Base-by-base conservation (phyloP, 1,140 invertebrate genomes). In the Sweltsa coloradensis region DNA sequence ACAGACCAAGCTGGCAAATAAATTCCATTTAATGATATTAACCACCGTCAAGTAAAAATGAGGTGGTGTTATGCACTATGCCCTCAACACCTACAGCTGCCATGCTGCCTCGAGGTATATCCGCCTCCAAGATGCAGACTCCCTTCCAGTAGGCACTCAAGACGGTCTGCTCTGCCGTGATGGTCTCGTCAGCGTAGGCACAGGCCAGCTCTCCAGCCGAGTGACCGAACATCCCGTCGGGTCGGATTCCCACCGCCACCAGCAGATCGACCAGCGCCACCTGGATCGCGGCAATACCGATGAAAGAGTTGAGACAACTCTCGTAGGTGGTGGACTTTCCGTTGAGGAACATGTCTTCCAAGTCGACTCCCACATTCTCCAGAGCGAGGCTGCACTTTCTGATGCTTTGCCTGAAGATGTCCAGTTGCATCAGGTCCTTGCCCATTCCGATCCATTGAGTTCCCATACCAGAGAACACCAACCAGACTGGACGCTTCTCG, bases 391-490 rank as follows among this genome's bases (percentile, higher is more conserved):
- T 79, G 48, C 82, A 90, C 58, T 75, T 78, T 40, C 78, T 57
- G 47, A 93, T 83, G 9, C 87, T 78, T 29, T 77, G 64, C 19
- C 73, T 71, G 61, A 93, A 91, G 4, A 75, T 58, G 5, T 81
- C 77, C 22, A 93, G 72, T 41, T 72, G 65, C 66, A 85, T 70
- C 49, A 87, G 64, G 13, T 71, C 65, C 24, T 71, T 65, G 16
- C 81, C 88, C 87, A 94, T 91, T 37, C 83, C 78, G 22, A 74
- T 60, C 89, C 89, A 94, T 57, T 94, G 88, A 1, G 82, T 83
- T 4, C 89, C 89, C 85, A 95, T 89, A 41, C 89, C 89, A 50
- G 89, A 83, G 66, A 90, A 96, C 7, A 94, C 77, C 65, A 85
- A 90, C 73, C 87, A 91, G 0, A 95, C 67, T 14, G 87, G 85